Percentiles rank a stretch among this genome's conserved stretches.
phyloP scores from a whole-genome alignment of 2,888 invertebrate species.

The Zhengitettix transpicula region DNA sequence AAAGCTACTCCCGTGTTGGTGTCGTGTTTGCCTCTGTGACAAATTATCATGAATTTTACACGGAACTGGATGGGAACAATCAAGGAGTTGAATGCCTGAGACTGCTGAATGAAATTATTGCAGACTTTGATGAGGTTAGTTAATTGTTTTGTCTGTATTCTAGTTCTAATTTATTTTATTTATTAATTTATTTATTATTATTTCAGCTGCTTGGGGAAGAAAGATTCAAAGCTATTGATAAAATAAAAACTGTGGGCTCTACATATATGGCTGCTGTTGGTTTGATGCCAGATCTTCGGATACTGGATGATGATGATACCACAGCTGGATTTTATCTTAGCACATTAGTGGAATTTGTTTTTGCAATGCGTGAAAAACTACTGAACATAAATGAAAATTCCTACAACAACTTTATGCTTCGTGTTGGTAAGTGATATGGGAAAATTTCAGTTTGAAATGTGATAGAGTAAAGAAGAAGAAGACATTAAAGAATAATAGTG shows the following conservation, averaged over 20 bases:
- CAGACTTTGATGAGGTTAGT: conserved; percentile 78
- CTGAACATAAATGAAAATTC: conserved; percentile 82
- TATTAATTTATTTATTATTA: not conserved
- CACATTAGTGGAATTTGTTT: conserved; percentile 75
- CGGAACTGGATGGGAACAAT: conserved; percentile 80
- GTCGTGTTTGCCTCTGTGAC: conserved; percentile 86
- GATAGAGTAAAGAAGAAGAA: not conserved
- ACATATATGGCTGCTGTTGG: conserved; percentile 91
- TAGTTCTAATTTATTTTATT: not conserved
- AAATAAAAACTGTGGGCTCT: conserved; percentile 85
- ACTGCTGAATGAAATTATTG: conserved; percentile 79
- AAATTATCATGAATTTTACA: conserved; percentile 88
- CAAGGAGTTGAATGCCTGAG: conserved; percentile 80
- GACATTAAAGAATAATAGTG: too few relatives aligned
- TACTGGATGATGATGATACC: conserved; percentile 43
- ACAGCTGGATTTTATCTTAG: conserved; percentile 52
- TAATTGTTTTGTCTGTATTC: not conserved
- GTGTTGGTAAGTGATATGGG: conserved; percentile 52
- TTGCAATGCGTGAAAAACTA: conserved; percentile 72
- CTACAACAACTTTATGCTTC: conserved; percentile 78
- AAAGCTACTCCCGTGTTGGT: conserved; percentile 78
- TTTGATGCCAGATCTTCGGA: conserved; percentile 63
- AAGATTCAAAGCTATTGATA: conserved; percentile 72
- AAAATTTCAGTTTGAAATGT: not conserved
- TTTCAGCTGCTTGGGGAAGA: conserved; percentile 63